A percentile compares a stretch with the other conserved stretches of the same genome.
Conservation (phyloP, 2,113 vertebrate genomes). For the Physeter macrocephalus region DNA sequence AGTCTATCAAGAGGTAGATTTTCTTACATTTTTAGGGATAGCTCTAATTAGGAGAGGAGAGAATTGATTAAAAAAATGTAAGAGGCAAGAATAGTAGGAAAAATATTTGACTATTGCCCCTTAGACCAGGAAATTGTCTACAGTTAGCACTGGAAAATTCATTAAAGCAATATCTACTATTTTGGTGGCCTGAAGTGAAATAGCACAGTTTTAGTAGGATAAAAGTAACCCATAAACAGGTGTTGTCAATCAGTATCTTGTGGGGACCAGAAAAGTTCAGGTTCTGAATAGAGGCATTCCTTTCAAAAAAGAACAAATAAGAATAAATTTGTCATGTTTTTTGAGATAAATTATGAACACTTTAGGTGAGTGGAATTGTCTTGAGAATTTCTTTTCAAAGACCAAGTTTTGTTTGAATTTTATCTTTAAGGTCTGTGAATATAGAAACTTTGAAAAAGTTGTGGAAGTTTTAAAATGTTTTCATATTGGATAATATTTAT, state of each 20-base stretch:
- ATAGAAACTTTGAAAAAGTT: not conserved
- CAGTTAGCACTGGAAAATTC: not conserved
- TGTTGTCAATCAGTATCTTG: not conserved
- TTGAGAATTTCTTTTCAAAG: conserved; percentile 27
- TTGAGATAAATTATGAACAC: conserved; percentile 4
- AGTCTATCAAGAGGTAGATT: not conserved
- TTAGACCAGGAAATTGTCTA: not conserved
- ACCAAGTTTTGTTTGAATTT: conserved; percentile 22
- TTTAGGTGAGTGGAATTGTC: not conserved
- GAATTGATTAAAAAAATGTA: not conserved
- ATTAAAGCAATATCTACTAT: not conserved
- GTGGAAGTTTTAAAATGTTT: not conserved
- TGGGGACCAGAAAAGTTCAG: not conserved
- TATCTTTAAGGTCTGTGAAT: conserved; percentile 21
- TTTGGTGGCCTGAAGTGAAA: conserved; percentile 22
- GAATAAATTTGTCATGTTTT: conserved; percentile 10
- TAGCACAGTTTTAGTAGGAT: not conserved
- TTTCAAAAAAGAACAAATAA: not conserved
- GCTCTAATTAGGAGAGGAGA: not conserved
- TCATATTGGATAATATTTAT: not conserved
- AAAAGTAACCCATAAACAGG: not conserved
- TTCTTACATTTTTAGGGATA: not conserved
- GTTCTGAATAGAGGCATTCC: not conserved
- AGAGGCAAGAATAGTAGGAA: not conserved
- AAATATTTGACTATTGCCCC: not conserved